Conservation (phyloP, 2,113 vertebrate species). For the Pygoscelis antarcticus region DNA sequence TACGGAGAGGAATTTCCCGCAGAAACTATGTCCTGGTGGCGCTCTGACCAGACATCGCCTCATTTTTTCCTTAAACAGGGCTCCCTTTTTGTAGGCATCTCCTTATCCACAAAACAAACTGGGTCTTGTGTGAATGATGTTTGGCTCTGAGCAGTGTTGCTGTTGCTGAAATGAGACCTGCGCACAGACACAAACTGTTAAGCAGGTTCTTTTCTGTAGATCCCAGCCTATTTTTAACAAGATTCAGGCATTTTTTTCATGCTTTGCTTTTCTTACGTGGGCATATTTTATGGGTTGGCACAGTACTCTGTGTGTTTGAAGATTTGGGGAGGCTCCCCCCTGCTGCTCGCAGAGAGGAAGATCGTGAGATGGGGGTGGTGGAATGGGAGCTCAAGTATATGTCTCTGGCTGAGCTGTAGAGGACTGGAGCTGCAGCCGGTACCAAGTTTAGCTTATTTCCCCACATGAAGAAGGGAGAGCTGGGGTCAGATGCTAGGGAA, state of each 20-base stretch:
- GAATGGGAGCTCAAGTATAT: background rate
- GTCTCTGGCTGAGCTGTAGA: background rate
- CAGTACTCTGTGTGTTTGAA: background rate
- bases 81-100: background rate
- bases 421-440: background rate
- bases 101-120: background rate
- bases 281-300: background rate
- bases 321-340: background rate
- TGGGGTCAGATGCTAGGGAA: background rate
- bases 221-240: background rate
- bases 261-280: background rate
- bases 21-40: background rate
- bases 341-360: background rate
- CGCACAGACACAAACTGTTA: background rate
- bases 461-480: background rate
- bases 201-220: background rate
- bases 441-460: background rate
- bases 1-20: background rate
- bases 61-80: background rate
- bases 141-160: background rate
- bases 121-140: background rate
- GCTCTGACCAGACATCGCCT: background rate
- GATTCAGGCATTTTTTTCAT: background rate
- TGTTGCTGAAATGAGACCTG: background rate
- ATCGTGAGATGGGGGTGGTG: accelerated